Evolutionary conservation across 2,113 vertebrate genomes (phyloP).

Genomic region (Willisornis vidua): DNA sequence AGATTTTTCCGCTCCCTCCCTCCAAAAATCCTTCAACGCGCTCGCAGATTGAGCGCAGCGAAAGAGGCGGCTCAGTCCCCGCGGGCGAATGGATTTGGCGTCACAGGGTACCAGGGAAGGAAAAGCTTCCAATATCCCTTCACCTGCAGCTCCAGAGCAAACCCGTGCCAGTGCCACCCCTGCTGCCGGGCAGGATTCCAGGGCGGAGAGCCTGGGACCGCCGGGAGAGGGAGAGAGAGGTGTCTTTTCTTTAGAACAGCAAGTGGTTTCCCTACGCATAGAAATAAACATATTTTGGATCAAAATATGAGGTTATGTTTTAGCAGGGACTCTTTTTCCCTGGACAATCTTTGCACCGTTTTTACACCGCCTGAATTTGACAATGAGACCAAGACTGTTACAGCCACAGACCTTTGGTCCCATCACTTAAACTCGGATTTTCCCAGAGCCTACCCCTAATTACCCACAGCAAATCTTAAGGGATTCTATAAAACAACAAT

Average conservation of each 20-base stretch:
- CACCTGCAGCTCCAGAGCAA: neutral
- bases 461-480: rapidly evolving
- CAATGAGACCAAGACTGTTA: rapidly evolving
- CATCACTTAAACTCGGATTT: neutral
- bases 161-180: neutral
- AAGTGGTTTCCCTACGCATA: neutral
- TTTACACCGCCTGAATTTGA: neutral
- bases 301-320: rapidly evolving
- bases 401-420: neutral
- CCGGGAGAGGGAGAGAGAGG: too few relatives aligned
- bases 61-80: neutral
- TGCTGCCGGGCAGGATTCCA: neutral
- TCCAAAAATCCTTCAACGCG: neutral
- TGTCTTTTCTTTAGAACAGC: neutral
- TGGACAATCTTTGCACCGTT: neutral
- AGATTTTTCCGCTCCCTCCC: neutral
- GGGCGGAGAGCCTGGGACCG: neutral
- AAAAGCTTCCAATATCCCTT: neutral
- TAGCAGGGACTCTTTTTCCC: neutral
- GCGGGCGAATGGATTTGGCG: neutral
- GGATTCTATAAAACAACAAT: neutral
- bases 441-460: neutral
- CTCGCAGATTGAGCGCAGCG: neutral
- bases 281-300: neutral
- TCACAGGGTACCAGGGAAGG: neutral